phyloP scores from a whole-genome alignment of 2,797 vertebrate species.

The Hephaestus fuliginosus region DNA sequence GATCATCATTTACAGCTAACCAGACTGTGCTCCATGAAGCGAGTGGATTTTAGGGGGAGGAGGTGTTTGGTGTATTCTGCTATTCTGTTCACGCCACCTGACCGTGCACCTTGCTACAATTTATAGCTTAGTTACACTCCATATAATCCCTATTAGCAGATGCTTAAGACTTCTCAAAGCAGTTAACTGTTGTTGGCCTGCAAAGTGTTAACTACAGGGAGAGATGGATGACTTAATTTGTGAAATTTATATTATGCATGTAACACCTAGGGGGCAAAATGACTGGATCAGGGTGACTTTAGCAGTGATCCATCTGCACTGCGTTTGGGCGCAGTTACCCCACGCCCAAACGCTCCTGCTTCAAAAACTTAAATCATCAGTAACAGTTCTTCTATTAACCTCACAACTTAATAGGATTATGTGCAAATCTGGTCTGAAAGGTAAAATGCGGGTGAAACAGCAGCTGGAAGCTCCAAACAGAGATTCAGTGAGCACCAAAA shows the following conservation, averaged over 20 bases:
- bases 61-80: constrained; percentile 53
- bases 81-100: constrained; percentile 69
- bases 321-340: constrained; percentile 23
- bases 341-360: constrained; percentile 23
- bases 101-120: constrained; percentile 62
- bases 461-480: constrained; percentile 41
- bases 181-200: constrained; percentile 76
- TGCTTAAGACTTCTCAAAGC: constrained; percentile 78
- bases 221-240: constrained; percentile 79
- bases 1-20: constrained; percentile 2
- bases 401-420: constrained; percentile 60
- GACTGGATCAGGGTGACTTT: constrained; percentile 59
- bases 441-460: constrained; percentile 58
- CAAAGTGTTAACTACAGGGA: constrained; percentile 73
- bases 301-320: constrained; percentile 54
- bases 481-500: constrained; percentile 28
- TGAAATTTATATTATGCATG: constrained; percentile 60
- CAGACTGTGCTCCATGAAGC: constrained; percentile 17
- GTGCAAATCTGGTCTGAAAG: constrained; percentile 60
- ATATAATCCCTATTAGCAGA: constrained; percentile 83
- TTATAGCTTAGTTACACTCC: constrained; percentile 80
- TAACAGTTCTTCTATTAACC: constrained; percentile 63
- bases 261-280: constrained; percentile 61
- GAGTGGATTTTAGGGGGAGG: constrained; percentile 39
- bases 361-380: constrained; percentile 62